Base-by-base conservation (phyloP, 2,113 vertebrate genomes). In the Tetrax tetrax region DNA sequence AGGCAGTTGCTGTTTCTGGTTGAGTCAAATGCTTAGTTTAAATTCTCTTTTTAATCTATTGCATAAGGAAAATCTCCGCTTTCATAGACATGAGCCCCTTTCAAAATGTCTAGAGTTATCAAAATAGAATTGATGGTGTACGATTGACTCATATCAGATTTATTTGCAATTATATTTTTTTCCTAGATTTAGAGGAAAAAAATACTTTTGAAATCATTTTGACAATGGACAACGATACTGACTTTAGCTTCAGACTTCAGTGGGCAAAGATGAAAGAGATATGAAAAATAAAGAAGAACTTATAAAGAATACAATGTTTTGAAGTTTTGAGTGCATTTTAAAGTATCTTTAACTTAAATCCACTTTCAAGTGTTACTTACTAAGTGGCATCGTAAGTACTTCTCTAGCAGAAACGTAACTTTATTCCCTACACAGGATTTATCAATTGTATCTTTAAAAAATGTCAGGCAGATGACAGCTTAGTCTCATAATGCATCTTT, bases 211-310 rank as follows among this genome's bases (percentile, higher is more conserved):
- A 96, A 97, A 91, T 89, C 4, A 72, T 91, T 93, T 94, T 51
- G 45, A 22, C 80, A 35, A 60, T 78, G 50, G 41, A 90, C 23
- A 85, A 68, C 95, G 38, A 71, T 70, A 92, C 74, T 96, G 25
- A 79, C 94, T 90, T 78, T 95, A 75, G 68, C 47, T 92, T 90
- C 16, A 90, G 51, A 53, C 11, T 95, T 96, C 63, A 45, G 21
- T 37, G 74, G 25, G 65, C 87, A 96, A 95, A 24, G 3, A n/a
- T 72, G 21, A 93, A 70, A 91, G 25, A 53, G 33, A 87, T 41
- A 61, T 84, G 48, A 96, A 97, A 96, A 97, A 83, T 90, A 95
- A 92, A 77, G 53, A 89, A 23, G 13, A 72, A 4, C 87, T 75
- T 96, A 85, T 64, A 83, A 87, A 84, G 24, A 93, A 94, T 50